phyloP scores from a whole-genome alignment of 2,888 invertebrate genomes.

The Drosophila neonasuta region DNA sequence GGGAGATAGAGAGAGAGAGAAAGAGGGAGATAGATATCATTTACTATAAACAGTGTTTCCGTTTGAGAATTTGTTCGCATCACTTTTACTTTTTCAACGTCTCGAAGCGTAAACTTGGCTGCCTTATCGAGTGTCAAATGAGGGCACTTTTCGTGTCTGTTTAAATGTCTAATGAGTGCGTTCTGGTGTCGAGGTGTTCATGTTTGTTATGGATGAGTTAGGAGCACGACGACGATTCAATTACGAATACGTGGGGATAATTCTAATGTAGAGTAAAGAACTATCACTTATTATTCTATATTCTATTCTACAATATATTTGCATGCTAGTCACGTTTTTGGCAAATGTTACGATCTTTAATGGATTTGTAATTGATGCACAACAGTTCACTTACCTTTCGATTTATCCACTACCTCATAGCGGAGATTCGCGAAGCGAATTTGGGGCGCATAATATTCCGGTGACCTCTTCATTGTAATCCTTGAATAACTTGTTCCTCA shows the following conservation, averaged over 20 bases:
- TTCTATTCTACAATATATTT: conserved; percentile 15
- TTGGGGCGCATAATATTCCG: not conserved
- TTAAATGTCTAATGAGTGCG: not conserved
- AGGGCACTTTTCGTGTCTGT: conserved; percentile 1
- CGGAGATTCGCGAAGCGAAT: conserved; percentile 36
- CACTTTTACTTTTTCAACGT: conserved; percentile 45
- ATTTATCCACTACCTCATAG: conserved; percentile 9
- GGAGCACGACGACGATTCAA: conserved; percentile 28
- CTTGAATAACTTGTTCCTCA: conserved; percentile 1
- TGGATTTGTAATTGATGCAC: conserved; percentile 16
- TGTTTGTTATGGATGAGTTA: not conserved
- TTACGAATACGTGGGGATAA: conserved; percentile 45
- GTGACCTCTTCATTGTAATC: conserved; percentile 5
- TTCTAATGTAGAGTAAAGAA: conserved; percentile 33
- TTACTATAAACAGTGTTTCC: not conserved
- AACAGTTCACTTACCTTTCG: conserved; percentile 36
- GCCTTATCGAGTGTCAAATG: conserved; percentile 19
- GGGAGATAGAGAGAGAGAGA: too few species aligned
- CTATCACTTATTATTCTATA: not conserved
- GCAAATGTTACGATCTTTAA: conserved; percentile 9
- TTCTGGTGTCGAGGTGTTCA: not conserved
- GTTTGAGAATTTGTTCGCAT: conserved; percentile 1
- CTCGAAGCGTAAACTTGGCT: conserved; percentile 4
- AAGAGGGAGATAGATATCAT: not conserved
- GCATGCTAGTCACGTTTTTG: conserved; percentile 38